These are phyloP conservation scores for Dendrocopos noguchii DNA, from an alignment of 2,113 vertebrate genomes.

Conservation along the genomic window DNA sequence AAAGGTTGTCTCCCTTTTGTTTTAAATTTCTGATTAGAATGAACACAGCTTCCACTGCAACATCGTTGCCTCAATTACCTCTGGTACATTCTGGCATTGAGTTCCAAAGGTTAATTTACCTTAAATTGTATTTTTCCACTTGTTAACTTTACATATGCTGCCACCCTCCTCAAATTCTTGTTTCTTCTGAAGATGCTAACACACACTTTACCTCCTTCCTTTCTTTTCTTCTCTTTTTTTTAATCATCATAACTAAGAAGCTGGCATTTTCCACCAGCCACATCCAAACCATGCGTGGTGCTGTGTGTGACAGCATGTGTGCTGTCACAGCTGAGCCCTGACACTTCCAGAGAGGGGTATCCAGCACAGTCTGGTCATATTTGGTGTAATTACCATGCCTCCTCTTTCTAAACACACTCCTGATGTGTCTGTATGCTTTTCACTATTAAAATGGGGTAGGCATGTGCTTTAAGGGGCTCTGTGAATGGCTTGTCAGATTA, in stretches of 20 bases:
- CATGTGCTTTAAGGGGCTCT: accelerated
- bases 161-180: not conserved
- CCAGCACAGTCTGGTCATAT: accelerated
- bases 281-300: accelerated
- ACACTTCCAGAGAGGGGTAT: not conserved
- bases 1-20: not conserved
- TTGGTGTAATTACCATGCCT: accelerated
- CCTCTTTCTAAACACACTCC: not conserved
- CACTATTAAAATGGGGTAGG: not conserved
- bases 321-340: not conserved
- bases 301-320: too few species aligned
- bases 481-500: not conserved
- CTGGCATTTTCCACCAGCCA: not conserved
- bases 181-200: not conserved
- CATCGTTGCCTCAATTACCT: not conserved
- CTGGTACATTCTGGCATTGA: not conserved
- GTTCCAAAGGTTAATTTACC: not conserved
- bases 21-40: not conserved
- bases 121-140: constrained; percentile 4
- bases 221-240: too few species aligned
- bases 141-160: not conserved
- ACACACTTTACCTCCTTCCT: not conserved
- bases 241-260: not conserved
- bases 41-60: not conserved
- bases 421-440: too few species aligned